These are phyloP conservation scores for Lithosia quadra DNA, from an alignment of 2,888 invertebrate genomes.

Conservation along the genomic window DNA sequence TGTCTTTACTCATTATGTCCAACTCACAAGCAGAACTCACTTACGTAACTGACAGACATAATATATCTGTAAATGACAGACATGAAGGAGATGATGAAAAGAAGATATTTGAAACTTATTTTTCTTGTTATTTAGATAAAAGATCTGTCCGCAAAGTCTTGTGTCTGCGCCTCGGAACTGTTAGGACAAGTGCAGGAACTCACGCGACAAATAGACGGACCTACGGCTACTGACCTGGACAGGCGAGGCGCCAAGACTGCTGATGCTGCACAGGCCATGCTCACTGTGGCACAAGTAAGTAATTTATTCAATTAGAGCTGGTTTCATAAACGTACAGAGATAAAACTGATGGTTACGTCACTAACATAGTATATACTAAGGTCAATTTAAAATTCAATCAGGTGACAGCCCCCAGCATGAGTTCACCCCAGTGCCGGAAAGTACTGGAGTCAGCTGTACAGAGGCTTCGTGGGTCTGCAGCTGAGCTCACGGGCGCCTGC, in stretches of 20 bases:
- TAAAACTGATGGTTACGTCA: neutral
- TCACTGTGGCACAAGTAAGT: conserved; percentile 55
- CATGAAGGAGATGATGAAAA: neutral
- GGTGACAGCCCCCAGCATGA: conserved; percentile 18
- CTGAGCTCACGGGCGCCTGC: neutral
- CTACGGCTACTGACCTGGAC: conserved; percentile 1
- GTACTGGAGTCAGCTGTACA: conserved; percentile 11
- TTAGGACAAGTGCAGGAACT: conserved; percentile 49
- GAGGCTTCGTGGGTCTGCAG: conserved; percentile 10
- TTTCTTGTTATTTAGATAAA: conserved; percentile 10
- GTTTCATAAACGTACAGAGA: neutral
- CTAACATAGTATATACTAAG: neutral
- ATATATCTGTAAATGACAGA: no score
- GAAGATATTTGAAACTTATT: neutral
- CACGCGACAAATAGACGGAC: conserved; percentile 41
- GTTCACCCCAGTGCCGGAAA: conserved; percentile 16
- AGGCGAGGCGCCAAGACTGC: conserved; percentile 32
- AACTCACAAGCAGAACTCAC: no score
- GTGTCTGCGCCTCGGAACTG: conserved; percentile 38
- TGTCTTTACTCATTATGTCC: neutral
- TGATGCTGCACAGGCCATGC: conserved; percentile 50
- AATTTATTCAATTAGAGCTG: neutral
- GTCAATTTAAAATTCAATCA: neutral
- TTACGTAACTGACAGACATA: no score
- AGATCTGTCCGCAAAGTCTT: conserved; percentile 12